These are phyloP conservation scores for Amphipyra tragopoginis DNA, from an alignment of 2,888 invertebrate species.

Conservation along the genomic window DNA sequence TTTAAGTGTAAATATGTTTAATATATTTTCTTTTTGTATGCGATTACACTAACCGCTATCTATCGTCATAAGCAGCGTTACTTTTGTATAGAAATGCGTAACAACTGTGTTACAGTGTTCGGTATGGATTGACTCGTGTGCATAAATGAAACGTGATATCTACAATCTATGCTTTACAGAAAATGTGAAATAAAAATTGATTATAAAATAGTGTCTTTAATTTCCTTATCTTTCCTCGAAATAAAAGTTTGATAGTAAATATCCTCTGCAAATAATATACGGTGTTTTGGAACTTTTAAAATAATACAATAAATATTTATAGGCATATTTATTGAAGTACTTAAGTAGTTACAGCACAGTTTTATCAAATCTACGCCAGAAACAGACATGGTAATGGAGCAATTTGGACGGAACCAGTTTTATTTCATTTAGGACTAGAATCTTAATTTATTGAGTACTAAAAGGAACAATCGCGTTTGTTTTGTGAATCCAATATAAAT, in stretches of 20 bases:
- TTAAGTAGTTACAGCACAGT: conserved; percentile 58
- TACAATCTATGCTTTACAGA: conserved; percentile 89
- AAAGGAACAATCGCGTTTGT: conserved; percentile 77
- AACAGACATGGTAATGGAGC: conserved; percentile 74
- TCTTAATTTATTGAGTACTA: conserved; percentile 68
- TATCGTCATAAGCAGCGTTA: conserved; percentile 82
- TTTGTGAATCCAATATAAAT: conserved; percentile 72
- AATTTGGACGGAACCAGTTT: conserved; percentile 88
- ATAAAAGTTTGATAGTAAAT: too few relatives aligned
- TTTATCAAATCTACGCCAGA: conserved; percentile 62
- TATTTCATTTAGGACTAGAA: conserved; percentile 84
- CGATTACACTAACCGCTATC: conserved; percentile 86
- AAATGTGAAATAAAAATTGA: conserved; percentile 89
- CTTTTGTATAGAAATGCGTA: conserved; percentile 86
- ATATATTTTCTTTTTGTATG: conserved; percentile 86
- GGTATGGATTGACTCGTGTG: conserved; percentile 88
- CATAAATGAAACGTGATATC: conserved; percentile 89
- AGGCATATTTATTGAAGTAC: conserved; percentile 61
- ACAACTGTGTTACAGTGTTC: conserved; percentile 82
- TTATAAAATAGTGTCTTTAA: conserved; percentile 70
- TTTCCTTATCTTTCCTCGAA: conserved; percentile 7
- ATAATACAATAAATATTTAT: conserved; percentile 18
- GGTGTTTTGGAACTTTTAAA: neutral
- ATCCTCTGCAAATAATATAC: too few relatives aligned
- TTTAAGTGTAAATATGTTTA: conserved; percentile 88